A percentile compares a stretch with the other conserved stretches of the same genome.
phyloP scores from a whole-genome alignment of 2,888 invertebrate genomes.

The Fabriciana adippe region DNA sequence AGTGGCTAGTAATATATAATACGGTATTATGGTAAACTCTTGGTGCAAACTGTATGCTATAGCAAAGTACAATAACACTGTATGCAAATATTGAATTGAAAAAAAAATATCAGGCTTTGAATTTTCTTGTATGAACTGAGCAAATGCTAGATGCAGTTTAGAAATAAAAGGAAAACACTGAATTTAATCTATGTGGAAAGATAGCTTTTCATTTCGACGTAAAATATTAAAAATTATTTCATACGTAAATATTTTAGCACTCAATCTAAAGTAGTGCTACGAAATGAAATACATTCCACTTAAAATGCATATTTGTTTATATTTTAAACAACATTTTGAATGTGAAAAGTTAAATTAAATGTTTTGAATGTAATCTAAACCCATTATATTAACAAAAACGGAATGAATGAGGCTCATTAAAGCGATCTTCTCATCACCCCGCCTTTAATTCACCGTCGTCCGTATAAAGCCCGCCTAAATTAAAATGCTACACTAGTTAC shows the following conservation, averaged over 20 bases:
- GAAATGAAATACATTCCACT: neutral
- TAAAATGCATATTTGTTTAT: neutral
- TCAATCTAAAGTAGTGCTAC: neutral
- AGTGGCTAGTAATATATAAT: no score
- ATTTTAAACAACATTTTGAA: conserved; percentile 1
- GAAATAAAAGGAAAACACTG: no score
- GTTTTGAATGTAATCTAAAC: conserved; percentile 20
- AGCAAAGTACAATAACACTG: no score
- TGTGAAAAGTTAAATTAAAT: conserved; percentile 14
- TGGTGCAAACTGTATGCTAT: no score
- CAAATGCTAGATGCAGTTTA: no score
- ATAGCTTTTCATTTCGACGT: no score
- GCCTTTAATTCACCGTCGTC: conserved; percentile 38
- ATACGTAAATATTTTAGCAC: neutral
- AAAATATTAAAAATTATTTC: no score
- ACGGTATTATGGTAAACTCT: no score
- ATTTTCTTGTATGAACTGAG: no score
- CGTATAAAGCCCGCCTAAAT: conserved; percentile 40
- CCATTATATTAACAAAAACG: conserved; percentile 31
- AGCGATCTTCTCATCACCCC: conserved; percentile 34
- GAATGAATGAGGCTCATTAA: conserved; percentile 36
- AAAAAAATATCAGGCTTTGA: no score
- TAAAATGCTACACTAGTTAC: conserved; percentile 42
- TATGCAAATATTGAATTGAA: no score
- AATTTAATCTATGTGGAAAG: no score